Percentiles rank a stretch among this genome's conserved stretches.
phyloP scores from a whole-genome alignment of 2,113 vertebrate species.

The Oceanites oceanicus region DNA sequence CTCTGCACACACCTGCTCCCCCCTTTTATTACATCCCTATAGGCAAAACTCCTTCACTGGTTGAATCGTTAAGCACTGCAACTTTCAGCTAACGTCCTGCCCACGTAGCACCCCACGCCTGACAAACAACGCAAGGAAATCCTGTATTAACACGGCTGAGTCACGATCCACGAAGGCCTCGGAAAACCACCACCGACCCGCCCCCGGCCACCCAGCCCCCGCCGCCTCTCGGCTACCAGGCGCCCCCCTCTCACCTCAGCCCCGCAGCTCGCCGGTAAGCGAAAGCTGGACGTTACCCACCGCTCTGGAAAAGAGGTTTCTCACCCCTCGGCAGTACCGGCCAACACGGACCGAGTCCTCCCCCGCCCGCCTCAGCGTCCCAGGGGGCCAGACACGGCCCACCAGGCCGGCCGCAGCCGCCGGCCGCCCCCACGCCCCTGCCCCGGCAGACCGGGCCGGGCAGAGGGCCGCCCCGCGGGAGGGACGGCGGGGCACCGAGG shows the following conservation, averaged over 20 bases:
- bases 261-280: neutral
- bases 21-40: neutral
- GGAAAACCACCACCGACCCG: neutral
- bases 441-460: neutral
- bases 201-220: too few species aligned
- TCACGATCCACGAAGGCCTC: neutral
- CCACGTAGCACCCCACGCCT: rapidly evolving
- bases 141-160: neutral
- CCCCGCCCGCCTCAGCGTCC: neutral
- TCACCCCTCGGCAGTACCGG: too few species aligned
- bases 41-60: neutral
- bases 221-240: neutral
- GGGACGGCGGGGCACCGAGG: neutral
- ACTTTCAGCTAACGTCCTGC: neutral
- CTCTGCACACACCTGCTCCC: too few species aligned
- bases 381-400: too few species aligned
- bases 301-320: neutral
- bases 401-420: neutral
- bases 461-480: neutral
- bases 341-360: neutral
- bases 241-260: neutral
- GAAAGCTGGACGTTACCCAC: neutral
- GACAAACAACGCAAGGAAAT: neutral
- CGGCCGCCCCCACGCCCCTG: neutral
- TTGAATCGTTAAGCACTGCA: neutral